Conservation (phyloP, 92 coral and sea anemone species). For the Phenganax subtilis region DNA sequence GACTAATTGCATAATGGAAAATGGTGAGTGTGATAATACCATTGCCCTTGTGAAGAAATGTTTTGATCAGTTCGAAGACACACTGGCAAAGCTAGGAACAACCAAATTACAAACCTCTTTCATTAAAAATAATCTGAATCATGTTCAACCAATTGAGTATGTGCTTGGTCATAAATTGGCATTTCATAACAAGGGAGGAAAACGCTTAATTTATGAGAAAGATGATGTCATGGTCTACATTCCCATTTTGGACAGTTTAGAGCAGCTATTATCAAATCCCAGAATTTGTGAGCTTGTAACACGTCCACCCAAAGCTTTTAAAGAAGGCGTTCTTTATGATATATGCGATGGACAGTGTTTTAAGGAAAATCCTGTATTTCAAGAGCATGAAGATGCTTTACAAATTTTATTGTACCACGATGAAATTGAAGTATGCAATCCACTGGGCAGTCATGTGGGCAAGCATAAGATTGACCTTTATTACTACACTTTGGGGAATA, state of each 20-base stretch:
- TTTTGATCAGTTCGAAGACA: not conserved
- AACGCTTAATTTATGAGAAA: not conserved
- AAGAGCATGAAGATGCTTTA: not conserved
- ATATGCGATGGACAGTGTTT: not conserved
- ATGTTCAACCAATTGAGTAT: not conserved
- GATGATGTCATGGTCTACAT: conserved; percentile 1
- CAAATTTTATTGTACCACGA: too few species aligned
- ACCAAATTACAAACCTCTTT: not conserved
- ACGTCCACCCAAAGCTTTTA: not conserved
- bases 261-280: not conserved
- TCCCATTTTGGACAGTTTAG: not conserved
- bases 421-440: too few species aligned
- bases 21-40: not conserved
- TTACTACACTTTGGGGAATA: too few species aligned
- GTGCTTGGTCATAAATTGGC: not conserved
- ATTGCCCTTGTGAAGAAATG: not conserved
- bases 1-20: not conserved
- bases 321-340: not conserved
- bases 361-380: not conserved
- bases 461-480: too few species aligned
- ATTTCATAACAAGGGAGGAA: not conserved
- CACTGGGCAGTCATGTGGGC: too few species aligned
- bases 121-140: not conserved
- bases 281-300: not conserved
- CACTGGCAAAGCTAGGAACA: not conserved